phyloP scores from a whole-genome alignment of 2,888 invertebrate species.

The Lasius fuliginosus region DNA sequence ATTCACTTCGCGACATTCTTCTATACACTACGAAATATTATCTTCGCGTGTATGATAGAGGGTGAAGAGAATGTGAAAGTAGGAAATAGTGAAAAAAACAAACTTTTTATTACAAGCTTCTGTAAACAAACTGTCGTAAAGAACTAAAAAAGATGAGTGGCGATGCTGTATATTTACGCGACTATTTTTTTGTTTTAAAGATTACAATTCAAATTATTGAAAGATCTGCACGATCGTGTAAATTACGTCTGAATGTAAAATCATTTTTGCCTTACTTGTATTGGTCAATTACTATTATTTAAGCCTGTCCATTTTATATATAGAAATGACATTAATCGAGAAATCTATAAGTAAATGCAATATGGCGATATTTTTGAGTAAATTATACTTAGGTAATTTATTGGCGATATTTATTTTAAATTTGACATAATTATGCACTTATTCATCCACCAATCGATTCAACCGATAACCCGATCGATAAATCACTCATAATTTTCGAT shows the following conservation, averaged over 20 bases:
- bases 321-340: not conserved
- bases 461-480: not conserved
- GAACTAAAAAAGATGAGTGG: not conserved
- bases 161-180: not conserved
- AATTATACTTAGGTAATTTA: not conserved
- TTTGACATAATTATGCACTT: not conserved
- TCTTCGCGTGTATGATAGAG: not conserved
- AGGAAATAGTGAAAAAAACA: not conserved
- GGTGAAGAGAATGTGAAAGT: not conserved
- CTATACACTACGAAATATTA: not conserved
- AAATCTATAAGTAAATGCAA: not conserved
- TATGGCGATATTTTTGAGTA: not conserved
- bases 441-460: not conserved
- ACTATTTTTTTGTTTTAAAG: not conserved
- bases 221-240: not conserved
- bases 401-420: not conserved
- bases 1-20: not conserved
- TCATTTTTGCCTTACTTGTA: not conserved
- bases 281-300: not conserved
- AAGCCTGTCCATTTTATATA: not conserved
- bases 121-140: conserved; percentile 7
- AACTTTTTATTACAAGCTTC: conserved; percentile 24
- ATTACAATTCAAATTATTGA: conserved; percentile 2
- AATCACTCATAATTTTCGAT: not conserved
- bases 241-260: not conserved